These are phyloP conservation scores for Choristoneura fumiferana DNA, from an alignment of 1,140 invertebrate species.

Conservation along the genomic window DNA sequence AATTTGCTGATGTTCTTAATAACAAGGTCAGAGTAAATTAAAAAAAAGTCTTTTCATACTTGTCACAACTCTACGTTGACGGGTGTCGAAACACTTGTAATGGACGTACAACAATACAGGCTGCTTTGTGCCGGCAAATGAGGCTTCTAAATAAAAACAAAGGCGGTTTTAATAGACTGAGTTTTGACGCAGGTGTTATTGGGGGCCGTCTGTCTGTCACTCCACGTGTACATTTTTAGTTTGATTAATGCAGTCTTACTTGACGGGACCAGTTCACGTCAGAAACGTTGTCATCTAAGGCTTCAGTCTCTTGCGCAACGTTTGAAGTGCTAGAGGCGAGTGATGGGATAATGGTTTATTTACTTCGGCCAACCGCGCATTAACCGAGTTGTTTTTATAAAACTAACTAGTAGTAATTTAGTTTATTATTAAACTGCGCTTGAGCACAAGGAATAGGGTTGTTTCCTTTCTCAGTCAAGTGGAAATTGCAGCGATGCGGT, in stretches of 20 bases:
- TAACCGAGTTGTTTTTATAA: not conserved
- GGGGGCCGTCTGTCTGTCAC: conserved; percentile 45
- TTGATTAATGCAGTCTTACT: conserved; percentile 54
- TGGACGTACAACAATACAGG: conserved; percentile 52
- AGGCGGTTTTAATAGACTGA: conserved; percentile 46
- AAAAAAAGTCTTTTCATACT: conserved; percentile 52
- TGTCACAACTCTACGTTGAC: conserved; percentile 63
- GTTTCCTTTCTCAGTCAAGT: not conserved
- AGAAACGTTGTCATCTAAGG: conserved; percentile 19
- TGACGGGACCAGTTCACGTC: conserved; percentile 29
- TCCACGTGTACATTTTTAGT: conserved; percentile 32
- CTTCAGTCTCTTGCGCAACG: conserved; percentile 23
- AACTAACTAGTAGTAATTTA: too few species aligned
- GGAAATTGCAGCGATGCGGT: not conserved
- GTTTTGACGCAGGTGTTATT: conserved; percentile 60
- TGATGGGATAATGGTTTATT: conserved; percentile 14
- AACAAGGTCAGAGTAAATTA: conserved; percentile 43
- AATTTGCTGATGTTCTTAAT: conserved; percentile 33
- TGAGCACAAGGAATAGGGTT: not conserved
- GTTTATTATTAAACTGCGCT: not conserved
- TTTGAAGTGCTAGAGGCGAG: not conserved
- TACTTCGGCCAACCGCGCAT: not conserved
- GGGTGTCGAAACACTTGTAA: conserved; percentile 65
- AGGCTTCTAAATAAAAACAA: conserved; percentile 62
- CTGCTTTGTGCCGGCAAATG: conserved; percentile 51